Percentiles rank a stretch among this genome's conserved stretches.
Evolutionary conservation across 2,888 invertebrate species (phyloP).

Genomic region (Mycalesis mineus): DNA sequence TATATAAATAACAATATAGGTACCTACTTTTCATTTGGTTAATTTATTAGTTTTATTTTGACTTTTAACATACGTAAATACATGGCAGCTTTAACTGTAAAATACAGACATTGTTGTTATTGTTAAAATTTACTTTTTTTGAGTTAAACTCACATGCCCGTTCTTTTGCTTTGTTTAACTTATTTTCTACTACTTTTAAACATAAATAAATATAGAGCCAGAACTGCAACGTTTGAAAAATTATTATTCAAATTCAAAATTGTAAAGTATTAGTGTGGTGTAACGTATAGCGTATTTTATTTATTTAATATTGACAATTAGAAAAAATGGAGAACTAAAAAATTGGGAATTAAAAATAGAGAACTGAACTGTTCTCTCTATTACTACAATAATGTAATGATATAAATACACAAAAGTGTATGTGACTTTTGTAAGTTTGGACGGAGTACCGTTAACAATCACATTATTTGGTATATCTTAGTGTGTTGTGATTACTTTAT

Average conservation of each 20-base stretch:
- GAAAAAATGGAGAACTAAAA: no score
- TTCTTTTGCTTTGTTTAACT: conserved; percentile 31
- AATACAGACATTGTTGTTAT: conserved; percentile 32
- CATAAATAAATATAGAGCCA: conserved; percentile 11
- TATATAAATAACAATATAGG: no score
- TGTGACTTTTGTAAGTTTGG: no score
- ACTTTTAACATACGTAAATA: not conserved
- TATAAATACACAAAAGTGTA: no score
- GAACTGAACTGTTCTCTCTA: no score
- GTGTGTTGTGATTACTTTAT: no score
- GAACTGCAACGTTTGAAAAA: conserved; percentile 13
- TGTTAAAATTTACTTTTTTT: conserved; percentile 39
- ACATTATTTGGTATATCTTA: no score
- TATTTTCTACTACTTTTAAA: conserved; percentile 21
- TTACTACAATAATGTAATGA: no score
- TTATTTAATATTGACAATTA: conserved; percentile 26
- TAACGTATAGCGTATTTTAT: conserved; percentile 26
- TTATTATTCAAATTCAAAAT: conserved; percentile 8
- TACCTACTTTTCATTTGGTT: no score
- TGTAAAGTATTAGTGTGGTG: conserved; percentile 23
- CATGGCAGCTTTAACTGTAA: not conserved
- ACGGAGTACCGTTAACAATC: no score
- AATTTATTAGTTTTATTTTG: no score
- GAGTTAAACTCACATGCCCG: conserved; percentile 69
- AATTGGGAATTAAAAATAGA: no score